Evolutionary conservation across 2,113 vertebrate species (phyloP).

Genomic region (Ondatra zibethicus): DNA sequence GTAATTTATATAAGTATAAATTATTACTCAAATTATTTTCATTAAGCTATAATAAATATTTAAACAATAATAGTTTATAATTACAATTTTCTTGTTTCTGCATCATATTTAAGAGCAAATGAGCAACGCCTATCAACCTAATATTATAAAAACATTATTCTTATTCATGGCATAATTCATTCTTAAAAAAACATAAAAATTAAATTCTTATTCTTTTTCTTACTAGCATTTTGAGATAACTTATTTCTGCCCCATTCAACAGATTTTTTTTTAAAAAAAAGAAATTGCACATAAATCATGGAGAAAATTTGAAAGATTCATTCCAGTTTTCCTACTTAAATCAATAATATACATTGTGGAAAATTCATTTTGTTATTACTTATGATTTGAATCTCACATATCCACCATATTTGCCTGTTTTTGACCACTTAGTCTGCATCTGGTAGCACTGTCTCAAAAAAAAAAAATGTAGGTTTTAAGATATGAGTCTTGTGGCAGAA

Average conservation of each 20-base stretch:
- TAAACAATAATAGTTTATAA: background rate
- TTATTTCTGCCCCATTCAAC: background rate
- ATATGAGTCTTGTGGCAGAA: background rate
- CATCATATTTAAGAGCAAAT: background rate
- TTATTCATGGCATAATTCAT: background rate
- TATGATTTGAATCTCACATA: background rate
- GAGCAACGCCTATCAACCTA: background rate
- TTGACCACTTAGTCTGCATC: background rate
- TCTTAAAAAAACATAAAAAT: slow-evolving; percentile 1
- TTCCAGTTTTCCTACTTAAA: background rate
- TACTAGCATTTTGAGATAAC: background rate
- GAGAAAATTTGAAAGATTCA: background rate
- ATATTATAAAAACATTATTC: background rate
- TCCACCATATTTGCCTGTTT: background rate
- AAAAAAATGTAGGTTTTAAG: background rate
- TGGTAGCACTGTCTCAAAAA: background rate
- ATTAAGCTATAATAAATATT: background rate
- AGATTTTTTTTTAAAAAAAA: background rate
- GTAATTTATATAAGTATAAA: background rate
- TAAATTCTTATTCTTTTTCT: background rate
- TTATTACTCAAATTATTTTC: background rate
- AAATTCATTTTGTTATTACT: background rate
- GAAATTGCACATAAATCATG: background rate
- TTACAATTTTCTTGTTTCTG: background rate
- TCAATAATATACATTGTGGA: background rate